Conservation (phyloP, 2,113 vertebrate species). For the Ramphastos sulfuratus region DNA sequence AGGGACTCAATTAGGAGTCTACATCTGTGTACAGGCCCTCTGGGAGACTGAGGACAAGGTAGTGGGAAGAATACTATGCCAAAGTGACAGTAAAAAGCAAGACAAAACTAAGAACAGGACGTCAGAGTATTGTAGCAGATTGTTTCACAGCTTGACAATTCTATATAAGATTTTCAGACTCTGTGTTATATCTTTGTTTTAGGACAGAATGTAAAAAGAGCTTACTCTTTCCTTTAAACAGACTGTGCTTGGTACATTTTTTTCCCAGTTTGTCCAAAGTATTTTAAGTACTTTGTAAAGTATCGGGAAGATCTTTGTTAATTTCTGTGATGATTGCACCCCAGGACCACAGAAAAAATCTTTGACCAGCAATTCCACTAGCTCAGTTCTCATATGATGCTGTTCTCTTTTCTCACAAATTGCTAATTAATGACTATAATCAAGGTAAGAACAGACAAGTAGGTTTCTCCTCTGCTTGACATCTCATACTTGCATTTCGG, state of each 20-base stretch:
- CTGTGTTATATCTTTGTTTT: accelerated
- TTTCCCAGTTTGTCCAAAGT: neutral
- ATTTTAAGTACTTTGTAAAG: neutral
- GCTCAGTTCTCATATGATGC: neutral
- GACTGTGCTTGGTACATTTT: accelerated
- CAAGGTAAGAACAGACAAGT: neutral
- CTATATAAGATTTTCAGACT: neutral
- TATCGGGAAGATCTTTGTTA: neutral
- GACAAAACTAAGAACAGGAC: neutral
- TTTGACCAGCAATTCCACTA: neutral
- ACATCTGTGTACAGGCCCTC: neutral
- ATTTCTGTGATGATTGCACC: neutral
- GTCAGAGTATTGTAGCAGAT: neutral
- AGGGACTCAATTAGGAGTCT: neutral
- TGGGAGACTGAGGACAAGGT: neutral
- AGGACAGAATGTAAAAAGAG: neutral
- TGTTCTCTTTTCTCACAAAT: neutral
- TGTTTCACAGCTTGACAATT: neutral
- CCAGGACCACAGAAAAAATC: neutral
- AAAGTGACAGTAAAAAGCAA: neutral
- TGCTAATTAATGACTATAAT: neutral
- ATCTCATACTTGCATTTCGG: neutral
- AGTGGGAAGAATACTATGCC: neutral
- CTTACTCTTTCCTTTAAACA: neutral
- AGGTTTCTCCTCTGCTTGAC: neutral